phyloP scores from a whole-genome alignment of 2,113 vertebrate species.

The Corythornis cristatus region DNA sequence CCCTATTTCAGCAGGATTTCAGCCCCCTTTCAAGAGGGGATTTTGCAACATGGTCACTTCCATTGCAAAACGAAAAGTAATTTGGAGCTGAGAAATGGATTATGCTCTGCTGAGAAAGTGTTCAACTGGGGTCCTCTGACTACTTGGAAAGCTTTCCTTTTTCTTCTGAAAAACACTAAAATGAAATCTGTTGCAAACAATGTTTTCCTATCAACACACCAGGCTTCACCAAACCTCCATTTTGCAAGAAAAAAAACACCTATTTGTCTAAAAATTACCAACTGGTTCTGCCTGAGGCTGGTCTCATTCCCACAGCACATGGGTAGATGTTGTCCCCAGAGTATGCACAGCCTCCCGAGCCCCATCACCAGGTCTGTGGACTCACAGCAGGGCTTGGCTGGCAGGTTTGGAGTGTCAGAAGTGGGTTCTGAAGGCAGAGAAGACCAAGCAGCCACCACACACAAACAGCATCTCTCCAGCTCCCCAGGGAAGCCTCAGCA shows the following conservation, averaged over 20 bases:
- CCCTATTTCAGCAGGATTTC: not conserved
- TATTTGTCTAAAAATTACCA: not conserved
- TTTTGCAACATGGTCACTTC: slow-evolving; percentile 23
- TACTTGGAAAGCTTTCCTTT: not conserved
- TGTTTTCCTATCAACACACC: not conserved
- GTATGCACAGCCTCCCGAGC: accelerated
- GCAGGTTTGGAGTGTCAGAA: not conserved
- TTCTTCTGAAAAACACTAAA: not conserved
- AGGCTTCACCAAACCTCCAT: not conserved
- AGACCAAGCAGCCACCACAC: accelerated
- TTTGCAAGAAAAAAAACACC: not conserved
- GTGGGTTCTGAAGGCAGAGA: not conserved
- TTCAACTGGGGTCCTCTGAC: not conserved
- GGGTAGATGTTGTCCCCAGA: not conserved
- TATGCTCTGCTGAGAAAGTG: not conserved
- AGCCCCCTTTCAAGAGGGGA: not conserved
- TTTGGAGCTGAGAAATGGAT: not conserved
- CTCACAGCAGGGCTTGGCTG: not conserved
- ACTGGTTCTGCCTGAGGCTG: not conserved
- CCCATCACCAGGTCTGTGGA: accelerated
- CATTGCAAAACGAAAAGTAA: not conserved
- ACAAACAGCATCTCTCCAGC: not conserved
- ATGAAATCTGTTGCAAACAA: not conserved
- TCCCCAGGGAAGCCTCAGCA: not conserved
- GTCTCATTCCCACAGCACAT: accelerated